Evolutionary conservation across 2,113 vertebrate genomes (phyloP).

Genomic region (Scomber colias): DNA sequence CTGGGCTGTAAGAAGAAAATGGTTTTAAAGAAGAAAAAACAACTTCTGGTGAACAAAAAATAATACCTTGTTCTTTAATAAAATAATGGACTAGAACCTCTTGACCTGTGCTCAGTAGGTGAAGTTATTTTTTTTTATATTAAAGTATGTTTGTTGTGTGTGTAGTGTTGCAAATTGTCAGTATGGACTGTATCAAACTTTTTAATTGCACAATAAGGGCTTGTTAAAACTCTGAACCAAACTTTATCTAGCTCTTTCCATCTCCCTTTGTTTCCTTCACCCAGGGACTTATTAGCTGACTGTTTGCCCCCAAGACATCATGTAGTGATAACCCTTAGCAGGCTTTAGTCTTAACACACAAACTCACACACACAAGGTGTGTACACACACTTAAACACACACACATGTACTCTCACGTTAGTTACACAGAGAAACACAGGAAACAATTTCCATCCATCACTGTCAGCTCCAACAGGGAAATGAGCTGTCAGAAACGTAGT

Average conservation of each 20-base stretch:
- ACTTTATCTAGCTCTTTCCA: constrained; percentile 59
- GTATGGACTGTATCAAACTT: constrained; percentile 14
- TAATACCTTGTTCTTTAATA: too few species aligned
- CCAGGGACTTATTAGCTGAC: constrained; percentile 87
- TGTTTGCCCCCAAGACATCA: constrained; percentile 82
- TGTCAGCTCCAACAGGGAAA: constrained; percentile 92
- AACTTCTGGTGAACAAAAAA: too few species aligned
- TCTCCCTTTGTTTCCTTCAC: constrained; percentile 69
- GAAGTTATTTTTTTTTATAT: neutral
- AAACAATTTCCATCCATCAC: constrained; percentile 85
- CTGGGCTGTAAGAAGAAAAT: too few species aligned
- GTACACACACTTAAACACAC: neutral
- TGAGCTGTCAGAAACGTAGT: constrained; percentile 89
- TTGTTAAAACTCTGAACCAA: constrained; percentile 21
- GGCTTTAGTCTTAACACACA: constrained; percentile 76
- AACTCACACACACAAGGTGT: neutral
- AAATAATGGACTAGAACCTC: too few species aligned
- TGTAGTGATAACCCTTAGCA: constrained; percentile 86
- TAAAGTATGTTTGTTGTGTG: neutral
- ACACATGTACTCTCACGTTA: constrained; percentile 4
- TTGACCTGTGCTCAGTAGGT: neutral
- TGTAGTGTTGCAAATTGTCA: neutral
- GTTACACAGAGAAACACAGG: constrained; percentile 29
- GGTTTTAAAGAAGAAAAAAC: too few species aligned
- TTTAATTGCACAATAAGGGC: constrained; percentile 14